phyloP scores from a whole-genome alignment of 2,888 invertebrate genomes.

The Archips crataeganus region DNA sequence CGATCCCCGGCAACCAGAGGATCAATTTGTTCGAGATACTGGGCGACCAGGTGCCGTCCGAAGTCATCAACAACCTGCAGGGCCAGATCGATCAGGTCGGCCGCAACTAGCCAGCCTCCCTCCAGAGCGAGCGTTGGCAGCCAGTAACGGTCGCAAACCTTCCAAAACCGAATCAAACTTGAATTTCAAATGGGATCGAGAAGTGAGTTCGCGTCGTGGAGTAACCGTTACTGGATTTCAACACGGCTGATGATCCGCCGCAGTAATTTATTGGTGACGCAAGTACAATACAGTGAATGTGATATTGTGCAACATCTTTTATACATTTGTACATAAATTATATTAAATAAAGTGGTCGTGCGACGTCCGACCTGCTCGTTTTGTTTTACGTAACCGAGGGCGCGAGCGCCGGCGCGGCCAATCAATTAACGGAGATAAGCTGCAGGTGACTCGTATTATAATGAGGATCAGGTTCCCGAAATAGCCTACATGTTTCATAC shows the following conservation, averaged over 20 bases:
- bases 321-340: slow-evolving; percentile 78
- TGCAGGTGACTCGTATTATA: slow-evolving; percentile 25
- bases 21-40: slow-evolving; percentile 94
- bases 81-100: slow-evolving; percentile 94
- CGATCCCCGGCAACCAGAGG: slow-evolving; percentile 93
- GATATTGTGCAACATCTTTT: slow-evolving; percentile 79
- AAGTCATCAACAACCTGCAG: slow-evolving; percentile 95
- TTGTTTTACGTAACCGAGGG: slow-evolving; percentile 61
- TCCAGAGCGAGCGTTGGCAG: slow-evolving; percentile 11
- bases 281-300: slow-evolving; percentile 74
- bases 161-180: slow-evolving; percentile 29
- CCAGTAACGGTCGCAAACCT: slow-evolving; percentile 27
- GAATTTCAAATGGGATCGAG: slow-evolving; percentile 37
- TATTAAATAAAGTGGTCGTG: slow-evolving; percentile 70
- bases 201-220: slow-evolving; percentile 44
- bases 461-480: slow-evolving; percentile 29
- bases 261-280: slow-evolving; percentile 79
- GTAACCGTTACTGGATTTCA: slow-evolving; percentile 51
- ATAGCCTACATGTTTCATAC: not conserved
- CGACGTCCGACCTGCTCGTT: slow-evolving; percentile 62
- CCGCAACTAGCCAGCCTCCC: slow-evolving; percentile 70
- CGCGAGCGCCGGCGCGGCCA: slow-evolving; percentile 39
- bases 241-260: slow-evolving; percentile 44
- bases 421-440: slow-evolving; percentile 29
- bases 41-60: slow-evolving; percentile 94